Base-by-base conservation (phyloP, 2,888 invertebrate genomes). In the Allolobophora icterica region DNA sequence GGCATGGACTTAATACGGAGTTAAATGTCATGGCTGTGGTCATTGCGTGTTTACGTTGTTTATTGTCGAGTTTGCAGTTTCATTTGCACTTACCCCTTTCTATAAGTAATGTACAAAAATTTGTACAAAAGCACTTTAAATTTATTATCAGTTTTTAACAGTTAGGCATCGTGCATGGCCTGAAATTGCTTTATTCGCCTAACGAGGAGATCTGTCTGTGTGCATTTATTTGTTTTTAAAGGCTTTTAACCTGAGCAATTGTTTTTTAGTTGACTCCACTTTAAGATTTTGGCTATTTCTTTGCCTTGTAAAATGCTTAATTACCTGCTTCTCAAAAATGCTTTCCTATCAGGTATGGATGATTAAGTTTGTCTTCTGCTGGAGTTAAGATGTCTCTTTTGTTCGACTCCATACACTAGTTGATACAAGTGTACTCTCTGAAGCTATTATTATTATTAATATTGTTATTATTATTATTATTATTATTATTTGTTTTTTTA, bases 21-120 rank as follows among this genome's bases (percentile, higher is more conserved):
- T 24, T 71, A 71, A 71, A n/a, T 71, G 71, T 71, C 71, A n/a
- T 71, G 71, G 71, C 71, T 71, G 71, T 71, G 71, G 71, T 71
- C 71, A 11, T 8, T 8, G 8, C n/a, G 71, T 71, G 8, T n/a
- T 71, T 71, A 30, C 30, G 71, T 71, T 71, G 71, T n/a, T 71
- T n/a, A n/a, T n/a, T 17, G 71, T 71, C 71, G n/a, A 71, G 71
- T 71, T 71, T n/a, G 71, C 71, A 11, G 71, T 71, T 71, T 71
- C 30, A n/a, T 71, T 71, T n/a, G 71, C 71, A n/a, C 71, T 52
- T 21, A 52, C 30, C n/a, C n/a, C 8, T 71, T n/a, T 13, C 11
- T 13, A 11, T 0, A 17, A 71, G n/a, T 11, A 2, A n/a, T 71
- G 71, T n/a, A 30, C 15, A 21, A n/a, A n/a, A 71, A 71, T 30